Percentiles rank a stretch among this genome's conserved stretches.
Evolutionary conservation across 1,140 invertebrate genomes (phyloP).

Genomic region (Wiebesia pumilae): DNA sequence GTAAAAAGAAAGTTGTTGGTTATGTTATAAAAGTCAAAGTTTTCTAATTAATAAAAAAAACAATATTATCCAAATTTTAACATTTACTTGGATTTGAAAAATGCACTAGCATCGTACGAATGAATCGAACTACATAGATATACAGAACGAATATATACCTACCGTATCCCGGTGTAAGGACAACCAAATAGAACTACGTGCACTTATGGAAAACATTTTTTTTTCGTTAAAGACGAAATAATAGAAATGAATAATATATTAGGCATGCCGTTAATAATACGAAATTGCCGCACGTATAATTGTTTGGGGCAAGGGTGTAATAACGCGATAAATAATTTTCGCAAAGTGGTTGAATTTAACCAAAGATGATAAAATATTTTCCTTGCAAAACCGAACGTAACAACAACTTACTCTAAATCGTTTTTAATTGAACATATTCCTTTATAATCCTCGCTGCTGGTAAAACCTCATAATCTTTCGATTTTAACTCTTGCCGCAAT

Average conservation of each 20-base stretch:
- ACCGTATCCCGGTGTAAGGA: no score
- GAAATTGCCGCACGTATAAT: neutral
- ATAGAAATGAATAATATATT: neutral
- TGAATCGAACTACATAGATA: no score
- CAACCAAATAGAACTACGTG: no score
- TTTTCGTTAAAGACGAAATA: no score
- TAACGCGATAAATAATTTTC: no score
- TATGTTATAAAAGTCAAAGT: neutral
- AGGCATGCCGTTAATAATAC: no score
- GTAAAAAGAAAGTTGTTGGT: slow-evolving; percentile 10
- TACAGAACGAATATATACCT: no score
- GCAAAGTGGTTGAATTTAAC: neutral
- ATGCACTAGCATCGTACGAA: no score
- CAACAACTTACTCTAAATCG: slow-evolving; percentile 14
- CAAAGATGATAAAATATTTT: neutral
- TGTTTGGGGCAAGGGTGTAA: no score
- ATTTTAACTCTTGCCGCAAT: neutral
- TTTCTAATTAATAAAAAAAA: neutral
- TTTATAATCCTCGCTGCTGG: neutral
- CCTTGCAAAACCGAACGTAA: neutral
- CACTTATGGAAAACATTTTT: no score
- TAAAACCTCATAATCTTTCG: slow-evolving; percentile 14
- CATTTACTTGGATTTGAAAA: neutral
- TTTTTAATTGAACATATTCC: neutral
- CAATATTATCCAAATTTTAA: neutral